Conservation (phyloP, 2,113 vertebrate species). For the Fulmarus glacialis region DNA sequence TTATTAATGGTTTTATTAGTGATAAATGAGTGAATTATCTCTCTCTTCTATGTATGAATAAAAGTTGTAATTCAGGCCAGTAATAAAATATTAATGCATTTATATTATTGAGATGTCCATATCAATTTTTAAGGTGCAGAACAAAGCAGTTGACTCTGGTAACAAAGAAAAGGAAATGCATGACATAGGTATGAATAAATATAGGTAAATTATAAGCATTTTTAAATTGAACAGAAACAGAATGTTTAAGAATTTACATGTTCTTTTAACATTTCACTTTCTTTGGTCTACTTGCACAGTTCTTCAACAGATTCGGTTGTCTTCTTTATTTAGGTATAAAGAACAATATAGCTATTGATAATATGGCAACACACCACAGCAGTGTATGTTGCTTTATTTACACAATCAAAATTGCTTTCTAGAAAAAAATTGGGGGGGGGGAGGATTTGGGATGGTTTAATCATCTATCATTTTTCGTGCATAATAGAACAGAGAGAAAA, state of each 20-base stretch:
- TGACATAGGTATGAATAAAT: neutral
- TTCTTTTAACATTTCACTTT: neutral
- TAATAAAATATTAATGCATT: slow-evolving; percentile 21
- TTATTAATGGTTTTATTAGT: neutral
- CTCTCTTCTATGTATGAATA: neutral
- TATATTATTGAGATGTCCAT: neutral
- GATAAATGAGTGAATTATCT: neutral
- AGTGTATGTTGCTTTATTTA: neutral
- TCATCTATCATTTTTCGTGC: neutral
- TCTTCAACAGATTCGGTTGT: neutral
- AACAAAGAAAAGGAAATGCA: neutral
- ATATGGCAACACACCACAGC: neutral
- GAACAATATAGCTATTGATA: neutral
- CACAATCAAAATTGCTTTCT: neutral
- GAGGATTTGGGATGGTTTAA: neutral
- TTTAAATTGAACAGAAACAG: neutral
- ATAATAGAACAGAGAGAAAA: neutral
- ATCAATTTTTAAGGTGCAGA: neutral
- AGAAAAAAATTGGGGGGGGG: neutral
- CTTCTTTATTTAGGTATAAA: neutral
- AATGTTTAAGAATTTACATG: neutral
- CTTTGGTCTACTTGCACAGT: neutral
- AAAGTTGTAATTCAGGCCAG: neutral
- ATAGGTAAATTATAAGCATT: neutral
- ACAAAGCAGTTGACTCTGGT: neutral